Conservation (phyloP, 2,113 vertebrate species). For the Oryzias javanicus region DNA sequence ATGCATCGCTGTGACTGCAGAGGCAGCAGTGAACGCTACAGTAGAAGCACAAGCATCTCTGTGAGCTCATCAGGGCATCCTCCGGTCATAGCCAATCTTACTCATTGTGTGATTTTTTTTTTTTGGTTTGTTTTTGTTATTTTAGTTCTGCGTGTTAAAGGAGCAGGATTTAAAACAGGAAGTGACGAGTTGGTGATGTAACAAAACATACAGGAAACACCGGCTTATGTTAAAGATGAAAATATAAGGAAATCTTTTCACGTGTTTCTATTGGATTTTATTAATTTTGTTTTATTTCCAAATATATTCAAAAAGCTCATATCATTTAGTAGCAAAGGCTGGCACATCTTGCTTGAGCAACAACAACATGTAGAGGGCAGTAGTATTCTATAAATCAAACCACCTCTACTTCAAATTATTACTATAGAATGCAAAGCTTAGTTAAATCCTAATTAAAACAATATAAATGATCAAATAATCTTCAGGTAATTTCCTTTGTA, state of each 20-base stretch:
- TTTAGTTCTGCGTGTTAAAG: slow-evolving; percentile 19
- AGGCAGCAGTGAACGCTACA: slow-evolving; percentile 28
- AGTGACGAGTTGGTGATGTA: slow-evolving; percentile 44
- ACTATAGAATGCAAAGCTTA: too few species aligned
- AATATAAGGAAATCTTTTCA: background rate
- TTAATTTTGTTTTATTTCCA: too few species aligned
- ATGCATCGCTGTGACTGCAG: slow-evolving; percentile 48
- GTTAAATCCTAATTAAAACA: too few species aligned
- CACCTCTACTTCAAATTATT: background rate
- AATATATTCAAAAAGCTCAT: too few species aligned
- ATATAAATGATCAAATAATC: too few species aligned
- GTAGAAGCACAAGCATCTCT: slow-evolving; percentile 16
- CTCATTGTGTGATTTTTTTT: slow-evolving; percentile 19
- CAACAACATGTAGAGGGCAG: slow-evolving; percentile 31
- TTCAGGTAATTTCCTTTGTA: too few species aligned
- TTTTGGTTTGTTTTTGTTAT: too few species aligned
- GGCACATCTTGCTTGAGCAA: background rate
- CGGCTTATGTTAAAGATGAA: background rate
- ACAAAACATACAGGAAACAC: slow-evolving; percentile 11
- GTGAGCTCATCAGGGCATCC: slow-evolving; percentile 10
- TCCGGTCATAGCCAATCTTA: slow-evolving; percentile 25
- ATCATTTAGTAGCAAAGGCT: background rate
- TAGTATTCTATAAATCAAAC: background rate
- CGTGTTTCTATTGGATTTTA: too few species aligned
- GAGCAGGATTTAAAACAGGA: slow-evolving; percentile 10